phyloP scores from a whole-genome alignment of 2,113 vertebrate species.

The Aphyosemion australe region DNA sequence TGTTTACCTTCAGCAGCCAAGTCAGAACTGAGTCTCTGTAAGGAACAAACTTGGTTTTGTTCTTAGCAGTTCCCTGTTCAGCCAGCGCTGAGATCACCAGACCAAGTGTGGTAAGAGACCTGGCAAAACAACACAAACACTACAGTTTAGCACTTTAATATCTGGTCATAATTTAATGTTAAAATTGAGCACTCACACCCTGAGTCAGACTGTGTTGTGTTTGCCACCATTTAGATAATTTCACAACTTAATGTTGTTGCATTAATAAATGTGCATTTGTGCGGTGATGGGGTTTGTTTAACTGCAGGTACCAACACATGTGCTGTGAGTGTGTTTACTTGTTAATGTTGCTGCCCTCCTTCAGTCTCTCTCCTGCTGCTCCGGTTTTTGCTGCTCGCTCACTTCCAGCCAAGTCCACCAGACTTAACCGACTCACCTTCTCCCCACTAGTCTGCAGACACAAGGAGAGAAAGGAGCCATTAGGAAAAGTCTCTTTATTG shows the following conservation, averaged over 20 bases:
- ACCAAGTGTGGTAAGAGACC: conserved; percentile 94
- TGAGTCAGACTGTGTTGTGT: not conserved
- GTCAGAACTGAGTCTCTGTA: conserved; percentile 98
- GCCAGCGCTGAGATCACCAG: conserved; percentile 96
- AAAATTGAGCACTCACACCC: not conserved
- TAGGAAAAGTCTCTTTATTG: not conserved
- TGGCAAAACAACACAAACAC: conserved; percentile 58
- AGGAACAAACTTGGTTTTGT: conserved; percentile 98
- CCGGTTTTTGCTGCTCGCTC: conserved; percentile 96
- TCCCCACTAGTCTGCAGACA: conserved; percentile 90
- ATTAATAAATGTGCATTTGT: too few relatives aligned
- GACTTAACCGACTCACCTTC: conserved; percentile 95
- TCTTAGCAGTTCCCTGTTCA: conserved; percentile 93
- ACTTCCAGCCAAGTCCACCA: conserved; percentile 96
- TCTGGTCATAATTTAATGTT: not conserved
- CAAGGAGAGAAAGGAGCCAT: not conserved
- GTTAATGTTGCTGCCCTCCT: conserved; percentile 99
- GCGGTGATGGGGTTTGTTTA: too few relatives aligned
- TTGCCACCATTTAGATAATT: too few relatives aligned
- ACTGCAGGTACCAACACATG: too few relatives aligned
- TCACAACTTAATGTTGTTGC: too few relatives aligned
- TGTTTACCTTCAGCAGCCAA: conserved; percentile 92
- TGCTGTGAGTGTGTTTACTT: conserved; percentile 78
- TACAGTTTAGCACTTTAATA: not conserved
- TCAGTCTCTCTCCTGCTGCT: conserved; percentile 93